A percentile compares a stretch with the other conserved stretches of the same genome.
Conservation (phyloP, 2,797 vertebrate species). For the Hapalemur alaotrensis region DNA sequence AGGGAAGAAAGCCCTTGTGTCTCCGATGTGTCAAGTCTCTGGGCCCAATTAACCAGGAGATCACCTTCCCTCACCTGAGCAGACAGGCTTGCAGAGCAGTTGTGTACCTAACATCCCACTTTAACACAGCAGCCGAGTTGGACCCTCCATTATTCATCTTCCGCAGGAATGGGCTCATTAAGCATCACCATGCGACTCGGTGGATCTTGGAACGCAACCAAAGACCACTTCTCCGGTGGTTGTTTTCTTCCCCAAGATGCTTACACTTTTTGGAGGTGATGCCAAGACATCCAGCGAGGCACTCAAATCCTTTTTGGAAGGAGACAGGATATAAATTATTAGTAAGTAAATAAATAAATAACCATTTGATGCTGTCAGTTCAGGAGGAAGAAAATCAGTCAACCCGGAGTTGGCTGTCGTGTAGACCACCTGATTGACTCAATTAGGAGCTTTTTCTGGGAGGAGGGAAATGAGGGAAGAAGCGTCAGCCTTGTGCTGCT, state of each 20-base stretch:
- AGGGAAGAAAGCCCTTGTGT: neutral
- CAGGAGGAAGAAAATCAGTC: conserved; percentile 51
- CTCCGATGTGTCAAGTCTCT: neutral
- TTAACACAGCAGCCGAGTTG: fast-evolving
- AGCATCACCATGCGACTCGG: fast-evolving
- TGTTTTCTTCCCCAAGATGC: neutral
- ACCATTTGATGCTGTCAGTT: conserved; percentile 69
- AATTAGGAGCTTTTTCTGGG: neutral
- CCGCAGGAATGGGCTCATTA: conserved; percentile 68
- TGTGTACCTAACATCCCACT: neutral
- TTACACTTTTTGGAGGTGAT: conserved; percentile 22
- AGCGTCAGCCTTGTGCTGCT: neutral
- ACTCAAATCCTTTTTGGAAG: conserved; percentile 62
- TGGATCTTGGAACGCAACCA: conserved; percentile 35
- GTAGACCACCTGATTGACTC: conserved; percentile 26
- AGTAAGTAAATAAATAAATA: conserved; percentile 75
- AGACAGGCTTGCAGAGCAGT: neutral
- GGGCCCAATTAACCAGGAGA: conserved; percentile 4
- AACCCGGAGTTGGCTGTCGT: neutral
- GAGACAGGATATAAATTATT: conserved; percentile 76
- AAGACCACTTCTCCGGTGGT: neutral
- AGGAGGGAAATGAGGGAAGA: neutral
- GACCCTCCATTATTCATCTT: conserved; percentile 49
- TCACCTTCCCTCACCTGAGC: neutral
- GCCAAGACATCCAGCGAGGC: conserved; percentile 40